A percentile compares a stretch with the other conserved stretches of the same genome.
These are phyloP conservation scores for Boloria selene DNA, from an alignment of 2,888 invertebrate species.

Conservation along the genomic window DNA sequence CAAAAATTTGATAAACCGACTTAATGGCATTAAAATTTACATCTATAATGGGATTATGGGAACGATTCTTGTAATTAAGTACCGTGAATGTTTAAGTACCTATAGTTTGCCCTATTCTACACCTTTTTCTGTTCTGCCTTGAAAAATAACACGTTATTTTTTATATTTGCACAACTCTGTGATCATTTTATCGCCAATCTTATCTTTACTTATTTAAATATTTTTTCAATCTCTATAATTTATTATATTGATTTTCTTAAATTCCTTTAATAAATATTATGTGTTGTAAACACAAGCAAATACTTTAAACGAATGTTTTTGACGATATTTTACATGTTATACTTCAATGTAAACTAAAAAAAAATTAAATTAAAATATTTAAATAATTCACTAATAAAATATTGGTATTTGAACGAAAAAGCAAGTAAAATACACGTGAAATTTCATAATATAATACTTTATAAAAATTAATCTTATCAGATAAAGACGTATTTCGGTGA, in stretches of 20 bases:
- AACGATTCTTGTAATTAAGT: slow-evolving; percentile 1
- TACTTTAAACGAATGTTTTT: not conserved
- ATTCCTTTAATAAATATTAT: slow-evolving; percentile 9
- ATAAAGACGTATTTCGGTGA: too few relatives aligned
- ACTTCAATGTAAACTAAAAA: too few relatives aligned
- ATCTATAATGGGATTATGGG: slow-evolving; percentile 16
- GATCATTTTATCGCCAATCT: slow-evolving; percentile 9
- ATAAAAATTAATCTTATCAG: too few relatives aligned
- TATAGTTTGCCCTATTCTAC: slow-evolving; percentile 3
- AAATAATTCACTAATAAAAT: too few relatives aligned
- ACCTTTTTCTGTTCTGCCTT: slow-evolving; percentile 8
- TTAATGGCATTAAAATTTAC: slow-evolving; percentile 16
- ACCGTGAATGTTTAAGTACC: not conserved
- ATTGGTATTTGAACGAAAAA: too few relatives aligned
- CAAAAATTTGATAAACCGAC: slow-evolving; percentile 17
- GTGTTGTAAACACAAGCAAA: not conserved
- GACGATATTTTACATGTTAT: too few relatives aligned
- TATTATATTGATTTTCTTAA: slow-evolving; percentile 14
- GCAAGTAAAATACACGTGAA: too few relatives aligned
- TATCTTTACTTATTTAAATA: slow-evolving; percentile 14
- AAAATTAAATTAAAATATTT: too few relatives aligned
- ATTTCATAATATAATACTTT: too few relatives aligned
- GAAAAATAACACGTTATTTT: slow-evolving; percentile 7
- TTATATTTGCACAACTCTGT: slow-evolving; percentile 10
- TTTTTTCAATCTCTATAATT: slow-evolving; percentile 12